Evolutionary conservation across 2,797 vertebrate genomes (phyloP).

Genomic region (Falco concolor): DNA sequence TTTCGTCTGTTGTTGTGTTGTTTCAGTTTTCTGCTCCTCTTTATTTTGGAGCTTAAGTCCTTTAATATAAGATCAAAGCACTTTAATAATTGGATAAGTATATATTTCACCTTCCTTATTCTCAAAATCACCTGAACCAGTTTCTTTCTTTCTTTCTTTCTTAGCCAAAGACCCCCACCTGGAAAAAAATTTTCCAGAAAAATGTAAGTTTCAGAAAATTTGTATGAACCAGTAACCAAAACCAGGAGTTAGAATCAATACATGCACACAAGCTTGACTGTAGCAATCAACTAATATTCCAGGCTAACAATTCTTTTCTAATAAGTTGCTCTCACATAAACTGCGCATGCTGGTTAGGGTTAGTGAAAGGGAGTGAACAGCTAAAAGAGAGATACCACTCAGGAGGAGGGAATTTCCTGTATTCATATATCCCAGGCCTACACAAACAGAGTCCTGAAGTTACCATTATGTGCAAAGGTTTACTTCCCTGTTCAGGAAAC

Average conservation of each 20-base stretch:
- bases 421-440: neutral
- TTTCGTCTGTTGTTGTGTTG: constrained; percentile 61
- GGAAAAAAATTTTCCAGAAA: constrained; percentile 71
- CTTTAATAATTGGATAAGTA: constrained; percentile 66
- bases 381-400: neutral
- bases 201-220: constrained; percentile 68
- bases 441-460: neutral
- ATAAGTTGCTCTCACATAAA: neutral
- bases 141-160: constrained; percentile 69
- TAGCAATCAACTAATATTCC: constrained; percentile 17
- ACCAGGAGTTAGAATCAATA: constrained; percentile 25
- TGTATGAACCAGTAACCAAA: constrained; percentile 61
- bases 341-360: neutral
- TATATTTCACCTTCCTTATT: constrained; percentile 67
- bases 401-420: neutral
- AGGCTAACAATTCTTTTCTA: constrained; percentile 11
- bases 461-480: neutral
- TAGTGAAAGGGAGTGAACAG: neutral
- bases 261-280: neutral
- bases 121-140: constrained; percentile 66
- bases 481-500: neutral
- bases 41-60: constrained; percentile 60
- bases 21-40: constrained; percentile 59
- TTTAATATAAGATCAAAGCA: constrained; percentile 65
- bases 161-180: constrained; percentile 69